Percentiles rank a stretch among this genome's conserved stretches.
Evolutionary conservation across 2,797 vertebrate genomes (phyloP).

Genomic region (Mionectes olivaceus): DNA sequence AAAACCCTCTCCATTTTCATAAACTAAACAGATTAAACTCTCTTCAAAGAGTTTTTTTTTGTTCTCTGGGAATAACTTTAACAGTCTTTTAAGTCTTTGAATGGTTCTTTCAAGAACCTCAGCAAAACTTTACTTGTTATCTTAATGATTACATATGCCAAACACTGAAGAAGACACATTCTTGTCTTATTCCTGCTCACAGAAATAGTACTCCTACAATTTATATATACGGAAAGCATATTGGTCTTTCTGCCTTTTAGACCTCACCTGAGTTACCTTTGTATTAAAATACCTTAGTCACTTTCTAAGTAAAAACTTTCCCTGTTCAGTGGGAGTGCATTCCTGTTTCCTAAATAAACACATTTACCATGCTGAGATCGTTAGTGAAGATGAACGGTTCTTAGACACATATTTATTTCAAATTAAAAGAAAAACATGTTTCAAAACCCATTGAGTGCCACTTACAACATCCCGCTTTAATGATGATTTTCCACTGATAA

Average conservation of each 20-base stretch:
- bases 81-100: background rate
- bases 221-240: background rate
- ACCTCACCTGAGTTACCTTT: background rate
- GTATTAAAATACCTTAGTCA: background rate
- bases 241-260: background rate
- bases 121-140: background rate
- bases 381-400: background rate
- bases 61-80: background rate
- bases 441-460: background rate
- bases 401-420: background rate
- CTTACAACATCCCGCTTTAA: background rate
- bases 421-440: background rate
- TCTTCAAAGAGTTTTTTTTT: background rate
- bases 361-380: background rate
- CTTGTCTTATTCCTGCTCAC: background rate
- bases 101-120: background rate
- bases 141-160: background rate
- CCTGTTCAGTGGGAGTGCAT: background rate
- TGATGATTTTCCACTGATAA: background rate
- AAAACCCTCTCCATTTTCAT: background rate
- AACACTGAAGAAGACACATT: background rate
- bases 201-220: background rate
- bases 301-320: background rate
- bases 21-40: background rate
- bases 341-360: background rate